phyloP scores from a whole-genome alignment of 1,140 invertebrate species.

The Dreissena rostriformis region DNA sequence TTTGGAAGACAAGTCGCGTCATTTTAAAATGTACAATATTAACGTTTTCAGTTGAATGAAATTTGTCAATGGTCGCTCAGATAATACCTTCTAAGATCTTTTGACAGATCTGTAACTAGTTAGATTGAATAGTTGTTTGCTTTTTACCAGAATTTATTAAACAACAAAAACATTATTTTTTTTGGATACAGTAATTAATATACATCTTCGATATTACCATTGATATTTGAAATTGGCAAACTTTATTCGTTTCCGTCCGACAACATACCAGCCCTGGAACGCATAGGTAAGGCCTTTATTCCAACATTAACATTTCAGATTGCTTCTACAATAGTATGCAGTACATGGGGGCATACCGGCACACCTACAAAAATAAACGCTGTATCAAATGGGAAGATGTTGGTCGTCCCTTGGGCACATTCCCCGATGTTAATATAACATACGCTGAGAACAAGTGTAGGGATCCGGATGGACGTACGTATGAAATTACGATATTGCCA shows the following conservation, averaged over 20 bases:
- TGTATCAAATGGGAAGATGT: conserved; percentile 9
- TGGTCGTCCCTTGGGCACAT: not conserved
- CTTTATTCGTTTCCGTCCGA: not conserved
- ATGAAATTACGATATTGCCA: too few species aligned
- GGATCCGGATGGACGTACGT: conserved; percentile 1
- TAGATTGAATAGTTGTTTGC: too few species aligned
- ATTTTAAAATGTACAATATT: too few species aligned
- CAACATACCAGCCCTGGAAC: not conserved
- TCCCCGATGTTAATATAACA: not conserved
- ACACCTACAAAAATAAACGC: not conserved
- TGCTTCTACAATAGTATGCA: conserved; percentile 26
- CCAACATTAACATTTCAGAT: conserved; percentile 9
- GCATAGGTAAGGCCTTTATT: not conserved
- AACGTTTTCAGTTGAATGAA: too few species aligned
- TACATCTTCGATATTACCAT: not conserved
- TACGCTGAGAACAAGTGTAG: conserved; percentile 11
- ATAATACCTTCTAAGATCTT: too few species aligned
- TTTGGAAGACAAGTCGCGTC: too few species aligned
- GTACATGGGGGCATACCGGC: conserved; percentile 5
- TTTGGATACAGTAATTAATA: not conserved
- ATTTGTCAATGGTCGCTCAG: too few species aligned
- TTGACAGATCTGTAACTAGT: too few species aligned
- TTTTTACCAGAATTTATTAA: not conserved
- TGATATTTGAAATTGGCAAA: not conserved
- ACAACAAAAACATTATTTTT: not conserved